Conservation (phyloP, 2,888 invertebrate species). For the Atethmia centrago region DNA sequence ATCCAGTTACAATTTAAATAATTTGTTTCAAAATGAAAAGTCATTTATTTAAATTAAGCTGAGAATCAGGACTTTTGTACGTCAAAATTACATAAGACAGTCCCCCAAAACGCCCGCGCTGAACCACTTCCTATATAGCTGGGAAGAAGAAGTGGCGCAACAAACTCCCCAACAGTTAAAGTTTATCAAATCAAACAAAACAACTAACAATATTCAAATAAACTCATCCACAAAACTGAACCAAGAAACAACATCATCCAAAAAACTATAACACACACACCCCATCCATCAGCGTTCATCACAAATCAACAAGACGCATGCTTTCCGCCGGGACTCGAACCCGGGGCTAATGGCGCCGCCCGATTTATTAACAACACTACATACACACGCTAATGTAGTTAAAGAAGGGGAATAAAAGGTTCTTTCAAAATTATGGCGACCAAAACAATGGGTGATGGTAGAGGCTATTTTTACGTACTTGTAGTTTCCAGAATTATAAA, state of each 20-base stretch:
- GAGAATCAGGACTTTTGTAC: no score
- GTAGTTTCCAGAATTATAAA: no score
- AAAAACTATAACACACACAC: slow-evolving; percentile 60
- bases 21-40: no score
- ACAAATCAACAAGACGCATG: slow-evolving; percentile 89
- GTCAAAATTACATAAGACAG: no score
- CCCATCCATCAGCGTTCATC: slow-evolving; percentile 84
- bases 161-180: no score
- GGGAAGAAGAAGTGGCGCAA: no score
- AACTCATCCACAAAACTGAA: slow-evolving; percentile 16
- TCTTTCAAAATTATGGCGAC: slow-evolving; percentile 57
- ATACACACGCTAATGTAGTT: slow-evolving; percentile 81
- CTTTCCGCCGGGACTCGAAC: slow-evolving; percentile 84
- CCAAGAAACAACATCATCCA: slow-evolving; percentile 23
- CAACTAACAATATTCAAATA: slow-evolving; percentile 8
- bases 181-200: background rate
- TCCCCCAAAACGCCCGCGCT: no score
- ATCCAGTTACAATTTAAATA: no score
- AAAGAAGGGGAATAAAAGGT: slow-evolving; percentile 73
- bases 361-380: slow-evolving; percentile 82
- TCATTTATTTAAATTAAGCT: no score
- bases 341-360: slow-evolving; percentile 81
- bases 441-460: slow-evolving; percentile 42
- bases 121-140: no score
- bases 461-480: slow-evolving; percentile 14